Percentiles rank a stretch among this genome's conserved stretches.
Conservation (phyloP, 30 jellyfish, hydroid and myxozoan genomes). For the Chrysaora quinquecirrha region DNA sequence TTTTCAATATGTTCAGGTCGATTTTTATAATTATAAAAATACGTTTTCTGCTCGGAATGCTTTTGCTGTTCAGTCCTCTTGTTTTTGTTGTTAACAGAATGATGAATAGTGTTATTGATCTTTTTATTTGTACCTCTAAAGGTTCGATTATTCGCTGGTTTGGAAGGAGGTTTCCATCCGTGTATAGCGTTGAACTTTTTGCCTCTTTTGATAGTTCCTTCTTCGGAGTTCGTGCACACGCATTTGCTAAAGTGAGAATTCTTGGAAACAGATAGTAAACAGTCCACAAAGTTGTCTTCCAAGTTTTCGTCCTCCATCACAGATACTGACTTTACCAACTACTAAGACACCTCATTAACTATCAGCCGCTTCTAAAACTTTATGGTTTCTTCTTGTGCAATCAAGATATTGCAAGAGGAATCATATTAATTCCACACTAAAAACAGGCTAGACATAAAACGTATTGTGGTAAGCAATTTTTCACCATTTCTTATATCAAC, state of each 20-base stretch:
- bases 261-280: background rate
- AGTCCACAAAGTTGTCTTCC: background rate
- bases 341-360: too few species aligned
- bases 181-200: background rate
- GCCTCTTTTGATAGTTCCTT: background rate
- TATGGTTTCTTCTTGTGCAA: background rate
- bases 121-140: background rate
- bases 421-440: too few species aligned
- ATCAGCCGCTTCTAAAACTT: too few species aligned
- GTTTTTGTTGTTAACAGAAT: background rate
- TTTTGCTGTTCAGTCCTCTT: background rate
- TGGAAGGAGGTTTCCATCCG: background rate
- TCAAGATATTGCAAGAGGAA: too few species aligned
- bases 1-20: slow-evolving; percentile 38
- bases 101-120: too few species aligned
- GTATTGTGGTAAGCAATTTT: background rate
- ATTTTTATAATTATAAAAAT: slow-evolving; percentile 22
- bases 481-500: background rate
- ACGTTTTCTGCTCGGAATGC: background rate
- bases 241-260: background rate
- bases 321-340: too few species aligned
- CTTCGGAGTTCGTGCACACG: background rate
- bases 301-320: too few species aligned
- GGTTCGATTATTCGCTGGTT: background rate
- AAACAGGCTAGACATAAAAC: background rate